Evolutionary conservation across 2,113 vertebrate genomes (phyloP), one percentile per base, ranked within the genome.

Genomic region (Indicator maculatus): DNA sequence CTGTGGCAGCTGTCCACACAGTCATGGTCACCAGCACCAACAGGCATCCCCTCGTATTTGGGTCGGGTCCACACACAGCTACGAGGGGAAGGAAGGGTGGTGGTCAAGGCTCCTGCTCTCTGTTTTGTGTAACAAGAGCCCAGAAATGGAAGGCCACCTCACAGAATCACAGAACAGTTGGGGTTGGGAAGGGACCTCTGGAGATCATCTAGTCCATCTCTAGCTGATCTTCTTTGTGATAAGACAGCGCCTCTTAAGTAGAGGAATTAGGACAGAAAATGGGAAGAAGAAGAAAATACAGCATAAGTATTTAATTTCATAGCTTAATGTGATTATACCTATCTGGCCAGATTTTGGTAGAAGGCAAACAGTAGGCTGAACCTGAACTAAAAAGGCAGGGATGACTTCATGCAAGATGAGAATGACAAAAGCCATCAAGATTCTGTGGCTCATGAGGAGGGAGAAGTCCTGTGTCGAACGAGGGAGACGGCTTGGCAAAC

Each of bases 341-440:
- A 93, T 84, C 96, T 72, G 92, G 92, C 61, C 93, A 86, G 92
- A 88, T 92, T 84, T 77, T 91, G 92, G 74, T 80, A 2, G 1
- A 83, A 95, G 64, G 87, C 80, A 95, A 91, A 92, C 5, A 71
- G 19, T 31, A 55, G 6, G 45, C n/a, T 77, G 81, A 50, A 86
- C n/a, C 30, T 6, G 71, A 89, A 96, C 65, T 65, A 58, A 90
- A 92, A 90, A 96, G 90, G 89, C 95, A 95, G 74, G 93, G 88
- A 95, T 96, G 53, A 83, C 90, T 97, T 96, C 65, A 70, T 87
- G 94, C 56, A 95, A 75, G 80, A 93, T 82, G 71, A 31, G 90
- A 95, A 98, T 94, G 96, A 97, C 95, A 97, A 97, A 97, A 97
- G 89, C 93, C 95, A 97, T 96, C 96, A 97, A 8, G 94, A 96